These are phyloP conservation scores for Frieseomelitta varia DNA, from an alignment of 1,140 invertebrate species.

Conservation along the genomic window DNA sequence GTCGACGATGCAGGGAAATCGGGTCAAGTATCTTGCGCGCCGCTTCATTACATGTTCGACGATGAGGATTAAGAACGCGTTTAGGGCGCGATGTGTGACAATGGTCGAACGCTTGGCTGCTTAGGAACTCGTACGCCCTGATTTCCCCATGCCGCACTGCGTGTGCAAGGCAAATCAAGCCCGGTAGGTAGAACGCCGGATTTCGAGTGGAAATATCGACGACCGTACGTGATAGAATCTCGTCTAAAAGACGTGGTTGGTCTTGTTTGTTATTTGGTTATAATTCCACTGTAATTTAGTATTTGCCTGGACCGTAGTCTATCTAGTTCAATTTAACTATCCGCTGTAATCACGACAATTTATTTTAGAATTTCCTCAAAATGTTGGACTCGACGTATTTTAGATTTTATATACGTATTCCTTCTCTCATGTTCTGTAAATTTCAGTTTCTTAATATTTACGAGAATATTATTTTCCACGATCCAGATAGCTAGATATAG, in stretches of 20 bases:
- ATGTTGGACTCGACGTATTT: no score
- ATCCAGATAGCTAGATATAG: background rate
- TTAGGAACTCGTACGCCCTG: constrained; percentile 14
- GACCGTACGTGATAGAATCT: background rate
- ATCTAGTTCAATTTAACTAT: background rate
- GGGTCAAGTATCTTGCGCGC: constrained; percentile 34
- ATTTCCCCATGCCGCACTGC: constrained; percentile 1
- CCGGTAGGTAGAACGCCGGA: background rate
- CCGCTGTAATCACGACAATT: no score
- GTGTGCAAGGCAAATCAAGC: no score
- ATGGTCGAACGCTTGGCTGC: constrained; percentile 23
- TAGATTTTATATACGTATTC: no score
- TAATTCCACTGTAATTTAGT: background rate
- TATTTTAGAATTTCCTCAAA: no score
- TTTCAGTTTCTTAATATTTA: no score
- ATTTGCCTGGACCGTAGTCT: background rate
- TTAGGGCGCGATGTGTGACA: constrained; percentile 29
- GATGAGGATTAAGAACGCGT: constrained; percentile 42
- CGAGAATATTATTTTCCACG: no score
- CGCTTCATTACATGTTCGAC: constrained; percentile 44
- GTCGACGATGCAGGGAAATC: constrained; percentile 18
- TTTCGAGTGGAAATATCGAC: constrained; percentile 12
- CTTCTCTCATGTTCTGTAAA: no score
- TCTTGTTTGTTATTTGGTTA: no score
- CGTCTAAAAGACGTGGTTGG: no score